Evolutionary conservation across 2,888 invertebrate species (phyloP).

Genomic region (Octonoba sinensis): DNA sequence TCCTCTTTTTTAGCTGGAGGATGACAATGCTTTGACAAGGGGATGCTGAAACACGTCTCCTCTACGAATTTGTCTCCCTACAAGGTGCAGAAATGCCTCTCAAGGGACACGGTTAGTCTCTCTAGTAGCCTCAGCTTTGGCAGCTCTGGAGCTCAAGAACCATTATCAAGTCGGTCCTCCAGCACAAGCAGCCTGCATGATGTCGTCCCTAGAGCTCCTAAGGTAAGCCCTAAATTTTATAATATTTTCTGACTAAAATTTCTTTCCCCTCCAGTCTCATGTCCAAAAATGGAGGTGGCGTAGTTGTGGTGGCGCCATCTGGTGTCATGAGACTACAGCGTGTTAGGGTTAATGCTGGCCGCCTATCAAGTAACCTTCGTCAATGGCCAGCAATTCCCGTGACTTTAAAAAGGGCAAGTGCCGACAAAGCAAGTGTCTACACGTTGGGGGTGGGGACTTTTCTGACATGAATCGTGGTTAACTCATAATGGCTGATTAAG

Average conservation of each 20-base stretch:
- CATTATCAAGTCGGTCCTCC: conserved; percentile 64
- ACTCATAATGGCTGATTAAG: no score
- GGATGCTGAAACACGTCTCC: conserved; percentile 64
- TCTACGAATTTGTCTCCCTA: conserved; percentile 59
- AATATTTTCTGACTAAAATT: not conserved
- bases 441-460: no score
- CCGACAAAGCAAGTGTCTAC: no score
- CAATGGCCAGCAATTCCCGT: no score
- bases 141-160: conserved; percentile 60
- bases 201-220: conserved; percentile 27
- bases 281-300: no score
- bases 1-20: conserved; percentile 15
- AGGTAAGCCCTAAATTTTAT: conserved; percentile 20
- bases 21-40: conserved; percentile 45
- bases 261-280: no score
- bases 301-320: no score
- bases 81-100: conserved; percentile 46
- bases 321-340: no score
- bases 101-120: conserved; percentile 65
- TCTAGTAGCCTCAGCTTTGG: conserved; percentile 64
- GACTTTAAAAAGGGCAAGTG: no score
- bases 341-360: no score
- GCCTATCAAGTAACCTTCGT: no score
- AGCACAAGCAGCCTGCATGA: conserved; percentile 65
- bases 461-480: no score